A percentile compares a stretch with the other conserved stretches of the same genome.
Conservation (phyloP, 2,113 vertebrate genomes). For the Takifugu flavidus region DNA sequence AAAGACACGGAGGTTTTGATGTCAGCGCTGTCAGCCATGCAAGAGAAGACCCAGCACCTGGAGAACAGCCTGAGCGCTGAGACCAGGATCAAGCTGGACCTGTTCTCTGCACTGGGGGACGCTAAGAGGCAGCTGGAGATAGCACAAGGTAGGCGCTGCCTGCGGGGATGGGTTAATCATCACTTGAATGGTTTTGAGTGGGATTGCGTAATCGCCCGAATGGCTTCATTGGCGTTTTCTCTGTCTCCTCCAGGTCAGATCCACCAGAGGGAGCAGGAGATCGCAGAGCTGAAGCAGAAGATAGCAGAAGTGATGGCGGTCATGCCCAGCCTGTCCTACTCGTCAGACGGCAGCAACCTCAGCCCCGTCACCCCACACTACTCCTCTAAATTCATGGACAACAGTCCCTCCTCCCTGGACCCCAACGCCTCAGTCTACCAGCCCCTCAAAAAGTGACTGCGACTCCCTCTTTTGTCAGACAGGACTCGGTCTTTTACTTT, state of each 20-base stretch:
- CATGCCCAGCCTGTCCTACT: constrained; percentile 97
- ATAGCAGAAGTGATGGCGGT: constrained; percentile 99
- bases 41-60: constrained; percentile 98
- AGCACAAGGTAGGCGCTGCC: constrained; percentile 83
- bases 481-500: constrained; percentile 32
- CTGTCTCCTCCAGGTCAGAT: constrained; percentile 82
- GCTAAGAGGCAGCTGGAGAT: constrained; percentile 98
- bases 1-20: constrained; percentile 99
- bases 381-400: constrained; percentile 99
- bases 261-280: constrained; percentile 97
- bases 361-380: constrained; percentile 92
- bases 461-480: constrained; percentile 21
- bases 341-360: constrained; percentile 85
- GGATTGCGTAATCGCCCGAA: neutral
- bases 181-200: neutral
- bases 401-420: constrained; percentile 94
- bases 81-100: constrained; percentile 97
- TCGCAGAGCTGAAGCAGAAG: constrained; percentile 98
- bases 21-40: constrained; percentile 99
- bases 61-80: constrained; percentile 99
- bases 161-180: neutral
- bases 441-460: constrained; percentile 90
- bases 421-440: constrained; percentile 99
- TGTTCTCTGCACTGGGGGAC: constrained; percentile 95
- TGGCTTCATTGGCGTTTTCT: neutral